Conservation (phyloP, 1,140 invertebrate species). For the Platyscapa corneri region DNA sequence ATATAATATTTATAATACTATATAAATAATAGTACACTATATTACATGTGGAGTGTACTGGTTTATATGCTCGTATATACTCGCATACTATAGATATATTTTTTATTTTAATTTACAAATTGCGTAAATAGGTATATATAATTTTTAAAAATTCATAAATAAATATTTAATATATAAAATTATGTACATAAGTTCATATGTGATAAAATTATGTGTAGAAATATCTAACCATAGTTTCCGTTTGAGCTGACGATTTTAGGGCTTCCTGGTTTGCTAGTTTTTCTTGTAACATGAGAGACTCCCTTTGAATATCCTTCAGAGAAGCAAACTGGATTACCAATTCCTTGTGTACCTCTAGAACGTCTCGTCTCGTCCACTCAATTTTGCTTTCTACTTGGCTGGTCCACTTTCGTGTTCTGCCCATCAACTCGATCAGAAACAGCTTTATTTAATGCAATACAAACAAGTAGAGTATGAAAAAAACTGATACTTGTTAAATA, state of each 20-base stretch:
- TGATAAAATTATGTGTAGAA: too few species aligned
- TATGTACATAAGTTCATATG: too few species aligned
- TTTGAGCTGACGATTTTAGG: background rate
- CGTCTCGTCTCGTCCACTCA: slow-evolving; percentile 13
- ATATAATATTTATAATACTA: too few species aligned
- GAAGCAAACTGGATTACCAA: background rate
- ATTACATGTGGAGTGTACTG: too few species aligned
- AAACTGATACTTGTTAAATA: background rate
- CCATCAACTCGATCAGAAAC: slow-evolving; percentile 64
- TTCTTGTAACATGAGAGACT: background rate
- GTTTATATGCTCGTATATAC: too few species aligned
- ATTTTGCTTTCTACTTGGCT: slow-evolving; percentile 44
- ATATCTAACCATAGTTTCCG: background rate
- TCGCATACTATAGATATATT: too few species aligned
- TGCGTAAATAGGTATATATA: too few species aligned
- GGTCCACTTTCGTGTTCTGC: slow-evolving; percentile 61
- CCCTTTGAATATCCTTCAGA: slow-evolving; percentile 4
- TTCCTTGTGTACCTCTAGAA: slow-evolving; percentile 33
- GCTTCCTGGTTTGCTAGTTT: background rate
- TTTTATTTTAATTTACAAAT: too few species aligned
- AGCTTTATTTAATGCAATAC: slow-evolving; percentile 53
- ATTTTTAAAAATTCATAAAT: too few species aligned
- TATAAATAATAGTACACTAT: too few species aligned
- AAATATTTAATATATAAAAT: too few species aligned
- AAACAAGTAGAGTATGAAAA: background rate